Evolutionary conservation across 1,140 invertebrate genomes (phyloP), one percentile per base, ranked within the genome.

Genomic region (Zaprionus ghesquierei): DNA sequence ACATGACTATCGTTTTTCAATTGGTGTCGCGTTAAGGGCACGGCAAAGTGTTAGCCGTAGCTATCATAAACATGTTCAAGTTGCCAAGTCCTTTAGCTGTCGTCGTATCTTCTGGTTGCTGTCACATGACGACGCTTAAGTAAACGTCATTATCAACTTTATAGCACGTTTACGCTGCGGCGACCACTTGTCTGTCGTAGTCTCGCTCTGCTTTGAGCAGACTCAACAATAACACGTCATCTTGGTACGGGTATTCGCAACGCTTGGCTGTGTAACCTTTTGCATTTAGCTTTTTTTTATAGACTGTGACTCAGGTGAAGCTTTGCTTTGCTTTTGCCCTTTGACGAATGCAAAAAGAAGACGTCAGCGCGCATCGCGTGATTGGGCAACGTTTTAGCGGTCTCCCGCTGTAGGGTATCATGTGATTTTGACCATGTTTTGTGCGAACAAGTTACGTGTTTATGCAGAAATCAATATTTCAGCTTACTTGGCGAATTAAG

Each of bases 361-460:
- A 65, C 41, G 38, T 60, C 68, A 63, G 44, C 59, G 61, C 54
- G 58, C 56, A 89, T 87, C 63, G 84, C 82, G 84, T 87, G 82
- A 68, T 87, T 70, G 65, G 61, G 15, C 64, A 65, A 68, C 72
- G 55, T 87, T 86, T n/a, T 54, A 10, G 18, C 58, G 33, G 13
- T 27, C 41, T 44, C 20, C 23, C 44, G 15, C 38, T 15, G 54
- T 61, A 15, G 12, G 44, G 64, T 63, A 71, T 73, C 71, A 69
- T 44, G 73, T 82, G 84, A 75, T 70, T 86, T 79, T 79, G 79
- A 82, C 82, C 84, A 72, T 77, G 72, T 86, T 66, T 66, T 29
- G 13, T 60, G 46, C 22, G 15, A 62, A 23, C 13, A 69, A 56
- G 38, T 56, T 50, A 27, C 51, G 75, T 51, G 50, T 22, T n/a